These are phyloP conservation scores for Spilosoma lubricipeda DNA, from an alignment of 2,888 invertebrate genomes.

Conservation along the genomic window DNA sequence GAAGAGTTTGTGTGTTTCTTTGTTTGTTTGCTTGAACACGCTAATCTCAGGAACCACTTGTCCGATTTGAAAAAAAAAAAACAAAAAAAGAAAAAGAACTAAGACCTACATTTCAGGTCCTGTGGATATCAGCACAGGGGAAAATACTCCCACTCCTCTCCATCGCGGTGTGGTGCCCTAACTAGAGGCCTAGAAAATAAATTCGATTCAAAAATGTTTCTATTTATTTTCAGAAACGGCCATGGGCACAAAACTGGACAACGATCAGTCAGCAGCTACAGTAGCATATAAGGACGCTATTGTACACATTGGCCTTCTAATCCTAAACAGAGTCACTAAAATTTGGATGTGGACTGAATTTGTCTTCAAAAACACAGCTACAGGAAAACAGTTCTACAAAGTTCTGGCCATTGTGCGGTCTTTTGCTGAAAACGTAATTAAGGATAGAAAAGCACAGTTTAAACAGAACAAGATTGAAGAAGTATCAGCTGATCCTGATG, in stretches of 20 bases:
- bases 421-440: constrained; percentile 85
- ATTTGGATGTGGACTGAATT: constrained; percentile 87
- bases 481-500: constrained; percentile 27
- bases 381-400: constrained; percentile 79
- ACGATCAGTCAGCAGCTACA: constrained; percentile 67
- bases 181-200: too few species aligned
- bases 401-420: constrained; percentile 79
- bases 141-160: too few species aligned
- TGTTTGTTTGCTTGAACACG: too few species aligned
- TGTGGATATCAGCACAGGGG: too few species aligned
- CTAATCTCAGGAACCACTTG: too few species aligned
- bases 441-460: constrained; percentile 68
- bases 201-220: not conserved
- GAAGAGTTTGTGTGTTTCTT: too few species aligned
- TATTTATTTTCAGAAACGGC: constrained; percentile 78
- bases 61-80: too few species aligned
- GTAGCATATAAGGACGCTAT: constrained; percentile 83
- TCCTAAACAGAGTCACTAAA: constrained; percentile 63
- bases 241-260: constrained; percentile 86
- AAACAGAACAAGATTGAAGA: constrained; percentile 23
- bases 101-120: too few species aligned
- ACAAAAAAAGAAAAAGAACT: too few species aligned
- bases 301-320: constrained; percentile 62
- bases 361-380: constrained; percentile 75
- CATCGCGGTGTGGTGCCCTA: too few species aligned